Base-by-base conservation (phyloP, 2,797 vertebrate species). In the Fistularia commersonii region DNA sequence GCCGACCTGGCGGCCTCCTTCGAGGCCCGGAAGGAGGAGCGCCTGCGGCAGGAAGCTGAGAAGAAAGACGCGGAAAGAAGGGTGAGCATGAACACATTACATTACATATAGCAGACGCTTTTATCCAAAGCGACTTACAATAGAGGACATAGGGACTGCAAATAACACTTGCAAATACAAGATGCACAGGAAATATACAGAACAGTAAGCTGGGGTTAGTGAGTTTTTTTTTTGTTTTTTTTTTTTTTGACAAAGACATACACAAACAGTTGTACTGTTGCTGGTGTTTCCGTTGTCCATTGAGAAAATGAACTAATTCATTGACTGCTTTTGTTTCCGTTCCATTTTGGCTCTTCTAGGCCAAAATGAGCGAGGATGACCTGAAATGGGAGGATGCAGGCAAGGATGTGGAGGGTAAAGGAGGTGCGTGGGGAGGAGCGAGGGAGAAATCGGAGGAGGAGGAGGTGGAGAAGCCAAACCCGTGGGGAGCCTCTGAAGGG, bases 1-100 rank as follows among this genome's bases (percentile, higher is more conserved):
- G 90, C 90, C 11, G 90, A 89, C 49, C 58, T 91, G 46, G 75
- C 89, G 0, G 90, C 89, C 6, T 72, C 77, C 11, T 90, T 91
- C 13, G 64, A 77, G 3, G 89, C 87, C 37, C 87, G 87, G 54
- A 91, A 90, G 63, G 88, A 91, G 51, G 88, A 90, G 53, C 89
- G 91, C 39, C 64, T 90, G 5, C 87, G 78, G 76, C 81, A 92
- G 59, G 93, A 93, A 76, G 82, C 83, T 32, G 91, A 93, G 72
- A 93, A 91, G 86, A 94, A 92, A 58, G 92, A 93, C 46, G 62
- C 68, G 7, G 93, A 84, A 46, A 82, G 89, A 56, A 74, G 87
- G 80, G 90, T 91, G 66, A 83, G 82, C 13, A 0, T 32, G 0
- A 6, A 12, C 33, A 11, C 1, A 10, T 14, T 10, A 3, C n/a